Evolutionary conservation across 2,113 vertebrate genomes (phyloP), one percentile per base, ranked within the genome.

Genomic region (Tapirus terrestris): DNA sequence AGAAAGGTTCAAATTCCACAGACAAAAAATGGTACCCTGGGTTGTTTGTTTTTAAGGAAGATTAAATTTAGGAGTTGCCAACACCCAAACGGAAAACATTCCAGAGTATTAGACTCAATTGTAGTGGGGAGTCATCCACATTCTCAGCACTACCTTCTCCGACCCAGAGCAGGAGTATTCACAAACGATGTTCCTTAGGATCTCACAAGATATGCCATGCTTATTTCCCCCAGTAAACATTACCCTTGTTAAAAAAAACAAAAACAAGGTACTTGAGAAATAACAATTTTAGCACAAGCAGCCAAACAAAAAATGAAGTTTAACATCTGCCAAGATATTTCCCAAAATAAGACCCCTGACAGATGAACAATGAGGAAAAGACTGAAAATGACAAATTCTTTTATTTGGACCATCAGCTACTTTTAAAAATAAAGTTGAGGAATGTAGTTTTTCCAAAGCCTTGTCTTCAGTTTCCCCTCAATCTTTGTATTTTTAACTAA

Each of bases 11-110:
- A 97, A 98, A 98, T 97, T 98, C 97, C 97, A 98, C 95, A 95
- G 94, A 81, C 94, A 27, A 90, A 88, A 89, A 95, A 96, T 90
- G 97, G 96, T 97, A 95, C 81, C 97, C 90, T 89, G 91, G 80
- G 53, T 97, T 98, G 97, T 98, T 98, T 98, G 97, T 97, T 98
- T 98, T 98, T 93, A 94, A 98, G 95, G 81, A 98, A 98, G 97
- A 96, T 98, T 98, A 98, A 98, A 98, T 98, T 98, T 98, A 96
- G 98, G 97, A 98, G 96, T 97, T 97, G 97, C 97, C 98, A 98
- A 98, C 98, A 98, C 97, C 98, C 98, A 95, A 98, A 97, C 72
- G 77, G 96, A 98, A 97, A 98, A 98, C 98, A 98, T 98, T 98
- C 98, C 98, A 95, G 80, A 98, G 97, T 93, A 96, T 97, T 91